Evolutionary conservation across 2,888 invertebrate species (phyloP).

Genomic region (Volucella zonaria): DNA sequence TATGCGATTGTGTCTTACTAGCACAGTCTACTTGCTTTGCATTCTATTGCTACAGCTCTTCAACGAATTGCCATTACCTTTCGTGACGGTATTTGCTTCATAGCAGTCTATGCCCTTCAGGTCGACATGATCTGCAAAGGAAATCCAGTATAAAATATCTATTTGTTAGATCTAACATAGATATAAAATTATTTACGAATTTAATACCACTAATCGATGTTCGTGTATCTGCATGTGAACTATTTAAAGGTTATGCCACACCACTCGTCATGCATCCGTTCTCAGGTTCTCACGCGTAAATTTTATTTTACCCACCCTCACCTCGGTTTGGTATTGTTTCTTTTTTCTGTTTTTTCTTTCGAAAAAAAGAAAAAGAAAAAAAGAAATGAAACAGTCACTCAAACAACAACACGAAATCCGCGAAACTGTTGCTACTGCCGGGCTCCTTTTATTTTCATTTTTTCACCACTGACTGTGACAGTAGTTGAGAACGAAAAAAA

Average conservation of each 20-base stretch:
- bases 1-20: too few species aligned
- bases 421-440: conserved; percentile 26
- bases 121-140: too few species aligned
- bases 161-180: not conserved
- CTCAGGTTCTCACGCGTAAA: conserved; percentile 73
- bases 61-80: too few species aligned
- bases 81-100: too few species aligned
- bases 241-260: conserved; percentile 53
- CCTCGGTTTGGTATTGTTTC: conserved; percentile 4
- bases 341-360: conserved; percentile 7
- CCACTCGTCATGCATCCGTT: conserved; percentile 72
- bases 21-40: too few species aligned
- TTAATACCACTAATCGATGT: conserved; percentile 56
- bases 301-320: conserved; percentile 41
- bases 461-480: conserved; percentile 61
- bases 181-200: conserved; percentile 23
- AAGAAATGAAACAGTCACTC: conserved; percentile 24
- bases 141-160: too few species aligned
- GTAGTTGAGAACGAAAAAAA: conserved; percentile 20
- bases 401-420: conserved; percentile 29
- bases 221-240: conserved; percentile 61
- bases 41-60: too few species aligned
- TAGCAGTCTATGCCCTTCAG: too few species aligned
- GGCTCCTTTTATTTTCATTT: conserved; percentile 43
- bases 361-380: conserved; percentile 7